Evolutionary conservation across 2,888 invertebrate genomes (phyloP), one percentile per base, ranked within the genome.

Genomic region (Andrena bicolor): DNA sequence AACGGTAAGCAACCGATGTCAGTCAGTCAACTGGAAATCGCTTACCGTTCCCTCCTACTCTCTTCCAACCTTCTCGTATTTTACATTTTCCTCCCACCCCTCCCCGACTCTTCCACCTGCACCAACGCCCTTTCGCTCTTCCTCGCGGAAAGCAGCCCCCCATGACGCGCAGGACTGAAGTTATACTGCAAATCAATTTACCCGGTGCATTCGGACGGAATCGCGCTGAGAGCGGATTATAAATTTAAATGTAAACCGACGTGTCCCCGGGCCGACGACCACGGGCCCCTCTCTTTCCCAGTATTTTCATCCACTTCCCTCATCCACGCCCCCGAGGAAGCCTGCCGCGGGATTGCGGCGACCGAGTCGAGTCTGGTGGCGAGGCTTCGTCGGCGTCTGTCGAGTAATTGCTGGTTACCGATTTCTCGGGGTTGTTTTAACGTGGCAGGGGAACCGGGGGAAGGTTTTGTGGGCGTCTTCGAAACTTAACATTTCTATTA

Each of bases 1-100:
- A 79, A 81, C 53, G 78, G 66, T 84, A 83, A 80, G 84, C 82
- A 84, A 88, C 84, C 86, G 86, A 89, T 85, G 90, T 87, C 90
- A 90, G 89, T 86, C 91, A 90, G 90, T 90, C 91, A 90, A 89
- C 88, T 88, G 90, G 88, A 92, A 92, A 91, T 92, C 91, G 90
- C 90, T 92, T 90, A 90, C 88, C 81, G 80, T 68, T 82, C 82
- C 23, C 28, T 10, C 48, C 41, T 49, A 4, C 8, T 7, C 51
- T 28, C 5, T 3, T 58, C 81, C 83, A 76, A 84, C 83, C 84
- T 83, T 86, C 80, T 87, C 88, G 86, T 86, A 90, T 88, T 90
- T 90, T 90, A 90, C 89, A 89, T 88, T 83, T 88, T 87, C 71
- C 68, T 63, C 63, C 76, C 69, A 70, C 71, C 65, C 75, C 61